Percentiles rank a stretch among this genome's conserved stretches.
These are phyloP conservation scores for Cerceris ruficornis DNA, from an alignment of 2,888 invertebrate genomes.

Conservation along the genomic window DNA sequence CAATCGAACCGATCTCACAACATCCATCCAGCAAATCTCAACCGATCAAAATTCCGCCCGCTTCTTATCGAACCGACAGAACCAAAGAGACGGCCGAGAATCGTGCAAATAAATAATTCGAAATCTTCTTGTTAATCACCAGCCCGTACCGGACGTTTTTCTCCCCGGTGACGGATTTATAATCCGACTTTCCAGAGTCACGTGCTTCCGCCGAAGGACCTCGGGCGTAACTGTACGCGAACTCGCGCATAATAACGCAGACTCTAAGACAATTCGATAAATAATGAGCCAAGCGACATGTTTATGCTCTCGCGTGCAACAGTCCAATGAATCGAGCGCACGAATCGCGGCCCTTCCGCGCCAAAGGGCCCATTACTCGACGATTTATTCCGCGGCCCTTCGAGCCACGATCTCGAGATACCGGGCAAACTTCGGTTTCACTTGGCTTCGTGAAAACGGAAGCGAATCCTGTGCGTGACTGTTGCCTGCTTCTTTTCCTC, in stretches of 20 bases:
- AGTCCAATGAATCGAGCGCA: slow-evolving; percentile 60
- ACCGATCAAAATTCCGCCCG: background rate
- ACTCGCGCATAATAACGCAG: slow-evolving; percentile 43
- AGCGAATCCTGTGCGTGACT: slow-evolving; percentile 25
- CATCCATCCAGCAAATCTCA: background rate
- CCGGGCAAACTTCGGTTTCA: slow-evolving; percentile 29
- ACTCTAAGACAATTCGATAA: slow-evolving; percentile 75
- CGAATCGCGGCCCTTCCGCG: slow-evolving; percentile 54
- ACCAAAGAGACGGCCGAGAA: background rate
- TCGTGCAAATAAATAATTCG: slow-evolving; percentile 6
- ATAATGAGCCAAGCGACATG: slow-evolving; percentile 72
- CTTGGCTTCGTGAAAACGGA: slow-evolving; percentile 37
- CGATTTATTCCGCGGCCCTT: slow-evolving; percentile 55
- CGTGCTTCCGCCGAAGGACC: slow-evolving; percentile 38
- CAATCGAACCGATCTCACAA: no score
- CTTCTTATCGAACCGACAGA: background rate
- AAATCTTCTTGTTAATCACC: slow-evolving; percentile 16
- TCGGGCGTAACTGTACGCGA: slow-evolving; percentile 37
- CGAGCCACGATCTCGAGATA: slow-evolving; percentile 34
- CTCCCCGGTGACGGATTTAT: slow-evolving; percentile 32
- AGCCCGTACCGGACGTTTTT: slow-evolving; percentile 2
- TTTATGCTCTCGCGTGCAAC: slow-evolving; percentile 74
- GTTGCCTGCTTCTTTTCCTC: background rate
- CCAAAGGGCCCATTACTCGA: slow-evolving; percentile 61
- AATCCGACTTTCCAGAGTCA: slow-evolving; percentile 19